phyloP scores from a whole-genome alignment of 2,888 invertebrate species.

The Drosophila kuntzei region DNA sequence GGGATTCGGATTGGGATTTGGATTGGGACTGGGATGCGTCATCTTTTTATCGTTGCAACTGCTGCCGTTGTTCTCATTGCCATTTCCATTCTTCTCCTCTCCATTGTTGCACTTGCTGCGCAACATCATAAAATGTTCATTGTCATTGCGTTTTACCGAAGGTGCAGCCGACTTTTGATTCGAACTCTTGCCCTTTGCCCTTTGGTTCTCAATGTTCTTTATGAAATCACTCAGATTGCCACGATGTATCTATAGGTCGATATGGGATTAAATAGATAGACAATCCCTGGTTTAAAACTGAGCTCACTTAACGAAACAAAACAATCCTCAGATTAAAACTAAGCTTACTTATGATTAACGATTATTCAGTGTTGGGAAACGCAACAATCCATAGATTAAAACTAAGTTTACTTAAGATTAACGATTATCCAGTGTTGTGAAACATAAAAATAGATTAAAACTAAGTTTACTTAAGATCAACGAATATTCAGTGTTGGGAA shows the following conservation, averaged over 20 bases:
- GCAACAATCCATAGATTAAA: too few relatives aligned
- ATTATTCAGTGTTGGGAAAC: too few relatives aligned
- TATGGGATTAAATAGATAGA: conserved; percentile 1
- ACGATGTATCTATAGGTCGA: conserved; percentile 81
- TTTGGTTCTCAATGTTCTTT: conserved; percentile 84
- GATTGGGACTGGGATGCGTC: background rate
- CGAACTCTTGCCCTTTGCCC: conserved; percentile 60
- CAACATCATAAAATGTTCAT: conserved; percentile 68
- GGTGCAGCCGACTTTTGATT: conserved; percentile 26
- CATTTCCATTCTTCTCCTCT: conserved; percentile 73
- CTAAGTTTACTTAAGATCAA: too few relatives aligned
- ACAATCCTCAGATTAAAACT: too few relatives aligned
- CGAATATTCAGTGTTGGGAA: too few relatives aligned
- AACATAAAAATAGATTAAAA: too few relatives aligned
- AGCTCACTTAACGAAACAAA: too few relatives aligned
- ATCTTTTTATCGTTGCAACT: conserved; percentile 40
- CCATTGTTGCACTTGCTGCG: conserved; percentile 68
- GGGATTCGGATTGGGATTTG: background rate
- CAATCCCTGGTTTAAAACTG: background rate
- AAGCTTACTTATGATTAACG: too few relatives aligned
- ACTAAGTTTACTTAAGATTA: too few relatives aligned
- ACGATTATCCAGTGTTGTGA: too few relatives aligned
- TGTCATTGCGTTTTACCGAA: conserved; percentile 64
- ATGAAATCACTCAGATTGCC: conserved; percentile 84
- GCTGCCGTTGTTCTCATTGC: conserved; percentile 34